Base-by-base conservation (phyloP, 1,140 invertebrate genomes). In the Hycleus phaleratus region DNA sequence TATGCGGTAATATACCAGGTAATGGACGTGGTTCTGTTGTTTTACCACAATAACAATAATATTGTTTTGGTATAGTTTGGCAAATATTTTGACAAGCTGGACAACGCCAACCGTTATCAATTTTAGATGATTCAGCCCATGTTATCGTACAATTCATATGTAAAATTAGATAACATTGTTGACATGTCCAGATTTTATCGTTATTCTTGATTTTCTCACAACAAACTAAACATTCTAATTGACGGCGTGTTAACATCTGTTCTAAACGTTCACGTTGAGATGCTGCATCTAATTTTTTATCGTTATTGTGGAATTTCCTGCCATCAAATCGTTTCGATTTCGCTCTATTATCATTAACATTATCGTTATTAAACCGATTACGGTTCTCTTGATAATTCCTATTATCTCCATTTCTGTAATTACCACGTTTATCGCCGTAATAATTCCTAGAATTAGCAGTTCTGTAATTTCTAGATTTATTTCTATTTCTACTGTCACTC, bases 201-300 rank as follows among this genome's bases (percentile, higher is more conserved):
- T 79, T 80, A 56, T 88, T 83, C 57, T 85, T 82, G 26, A 97
- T 85, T 43, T 79, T 75, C 46, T 95, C 92, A 72, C 89, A 95
- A 69, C 95, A 98, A 2, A 98, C 91, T 62, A 96, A 79, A 71
- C 95, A 98, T 72, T 97, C 95, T 47, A 95, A 78, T 0, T 78
- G 79, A 2, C 87, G 85, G 46, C 81, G 81, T 54, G 84, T 85
- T 24, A 97, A 73, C 68, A 93, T 88, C 10, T 93, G 85, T 24
- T 84, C 87, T 24, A 96, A 77, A 43, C 86, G 78, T 69, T 92
- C 93, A 43, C 88, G 78, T 70, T 92, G 90, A 43, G 82, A 77
- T 73, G 59, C 57, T 63, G 71, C 64, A 63, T 68, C 65, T 11
- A 63, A 61, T 42, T 42, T 42, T 10, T 42, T 42, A 11, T 42